Percentiles rank a stretch among this genome's conserved stretches.
These are phyloP conservation scores for Carlito syrichta DNA, from an alignment of 2,113 vertebrate species.

Conservation along the genomic window DNA sequence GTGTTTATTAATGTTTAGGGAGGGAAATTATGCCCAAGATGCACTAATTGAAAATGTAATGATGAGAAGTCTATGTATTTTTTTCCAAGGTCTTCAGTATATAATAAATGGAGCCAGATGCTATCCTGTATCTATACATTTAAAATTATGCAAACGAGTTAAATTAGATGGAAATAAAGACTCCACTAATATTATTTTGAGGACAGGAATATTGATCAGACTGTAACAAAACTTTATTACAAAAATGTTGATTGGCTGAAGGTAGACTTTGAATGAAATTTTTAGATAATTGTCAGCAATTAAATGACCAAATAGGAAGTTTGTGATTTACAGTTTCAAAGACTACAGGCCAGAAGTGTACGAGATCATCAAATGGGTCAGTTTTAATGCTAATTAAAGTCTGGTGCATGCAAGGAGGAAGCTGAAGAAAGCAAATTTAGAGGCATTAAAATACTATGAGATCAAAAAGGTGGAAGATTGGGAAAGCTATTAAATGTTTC, in stretches of 20 bases:
- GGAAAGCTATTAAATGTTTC: background rate
- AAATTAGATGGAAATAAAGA: slow-evolving; percentile 6
- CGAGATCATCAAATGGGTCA: background rate
- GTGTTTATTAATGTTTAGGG: background rate
- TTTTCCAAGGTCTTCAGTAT: background rate
- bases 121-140: background rate
- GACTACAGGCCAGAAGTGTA: background rate
- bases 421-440: background rate
- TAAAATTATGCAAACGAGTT: slow-evolving; percentile 11
- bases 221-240: background rate
- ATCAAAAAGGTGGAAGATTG: background rate
- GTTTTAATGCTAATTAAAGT: background rate
- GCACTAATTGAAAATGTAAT: background rate
- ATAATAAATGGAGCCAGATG: background rate
- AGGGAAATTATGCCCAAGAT: background rate
- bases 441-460: background rate
- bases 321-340: background rate
- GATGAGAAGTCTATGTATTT: background rate
- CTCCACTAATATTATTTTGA: background rate
- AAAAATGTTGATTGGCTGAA: background rate
- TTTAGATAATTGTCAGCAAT: background rate
- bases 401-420: background rate
- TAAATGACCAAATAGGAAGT: background rate
- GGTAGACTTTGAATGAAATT: background rate
- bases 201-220: background rate